Base-by-base conservation (phyloP, 2,113 vertebrate genomes). In the Puma concolor region DNA sequence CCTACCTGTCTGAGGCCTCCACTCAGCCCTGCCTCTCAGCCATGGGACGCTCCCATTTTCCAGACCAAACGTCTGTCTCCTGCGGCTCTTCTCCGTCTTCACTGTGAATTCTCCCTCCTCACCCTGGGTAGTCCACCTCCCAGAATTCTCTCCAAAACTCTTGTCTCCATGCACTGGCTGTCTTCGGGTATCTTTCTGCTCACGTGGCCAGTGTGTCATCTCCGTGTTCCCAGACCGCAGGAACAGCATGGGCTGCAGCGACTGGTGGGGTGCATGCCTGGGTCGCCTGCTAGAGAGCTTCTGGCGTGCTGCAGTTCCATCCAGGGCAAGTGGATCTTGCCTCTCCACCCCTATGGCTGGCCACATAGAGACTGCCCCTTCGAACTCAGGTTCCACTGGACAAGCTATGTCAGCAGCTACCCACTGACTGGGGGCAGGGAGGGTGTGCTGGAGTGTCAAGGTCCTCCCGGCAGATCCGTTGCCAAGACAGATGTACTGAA, bases 51-150 rank as follows among this genome's bases (percentile, higher is more conserved):
- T 67, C 38, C 15, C 2, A 8, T 77, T 82, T 64, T n/a, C n/a
- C n/a, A n/a, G 54, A 29, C 41, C 33, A 94, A 60, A 90, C 21
- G 23, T 81, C 72, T 63, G 33, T 74, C 82, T 84, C n/a, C 57
- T 36, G 1, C 52, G 4, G 54, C 94, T 80, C 13, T 95, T 92
- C 50, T 33, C 16, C 71, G 29, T 90, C 50, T 85, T 85, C 69
- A 69, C 15, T 11, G 0, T 71, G 90, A 92, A 33, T 71, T 72
- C n/a, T 85, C 76, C 31, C 41, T 92, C 87, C 52, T 88, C 91
- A 19, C 17, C 27, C 80, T 96, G 93, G 94, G 95, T 95, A 91
- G 98, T 85, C 98, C 36, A 48, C 16, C 79, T 94, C 83, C 89
- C 82, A 95, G 88, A 79, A 92, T 96, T 52, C 48, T 93, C 72